A percentile compares a stretch with the other conserved stretches of the same genome.
These are phyloP conservation scores for Eupithecia dodoneata DNA, from an alignment of 2,888 invertebrate species.

Conservation along the genomic window DNA sequence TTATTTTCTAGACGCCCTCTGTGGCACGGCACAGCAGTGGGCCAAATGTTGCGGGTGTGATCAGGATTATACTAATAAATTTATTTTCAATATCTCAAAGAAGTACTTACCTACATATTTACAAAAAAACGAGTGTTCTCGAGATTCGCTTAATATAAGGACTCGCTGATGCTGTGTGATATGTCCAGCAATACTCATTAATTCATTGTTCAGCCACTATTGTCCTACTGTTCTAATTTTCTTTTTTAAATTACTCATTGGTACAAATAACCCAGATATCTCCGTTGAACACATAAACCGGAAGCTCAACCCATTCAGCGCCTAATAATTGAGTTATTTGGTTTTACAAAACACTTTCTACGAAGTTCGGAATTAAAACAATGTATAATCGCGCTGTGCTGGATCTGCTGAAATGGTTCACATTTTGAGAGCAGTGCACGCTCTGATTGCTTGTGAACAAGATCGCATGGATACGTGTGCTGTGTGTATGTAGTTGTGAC, in stretches of 20 bases:
- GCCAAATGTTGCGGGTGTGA: neutral
- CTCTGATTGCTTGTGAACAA: conserved; percentile 41
- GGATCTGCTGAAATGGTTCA: conserved; percentile 42
- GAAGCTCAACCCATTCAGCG: conserved; percentile 19
- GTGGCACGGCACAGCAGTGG: neutral
- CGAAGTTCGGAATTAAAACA: conserved; percentile 37
- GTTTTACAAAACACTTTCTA: conserved; percentile 33
- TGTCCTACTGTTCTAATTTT: neutral
- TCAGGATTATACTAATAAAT: no score
- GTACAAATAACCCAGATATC: conserved; percentile 1
- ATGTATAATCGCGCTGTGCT: conserved; percentile 40
- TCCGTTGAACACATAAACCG: conserved; percentile 19
- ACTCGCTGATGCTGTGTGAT: neutral
- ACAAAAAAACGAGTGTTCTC: no score
- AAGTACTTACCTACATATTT: no score
- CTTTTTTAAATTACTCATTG: neutral
- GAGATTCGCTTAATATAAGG: neutral
- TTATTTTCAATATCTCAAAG: no score
- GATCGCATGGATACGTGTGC: conserved; percentile 24
- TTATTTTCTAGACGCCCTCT: neutral
- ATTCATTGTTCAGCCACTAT: neutral
- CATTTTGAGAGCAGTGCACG: conserved; percentile 43
- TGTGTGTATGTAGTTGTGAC: conserved; percentile 32
- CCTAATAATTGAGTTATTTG: conserved; percentile 25
- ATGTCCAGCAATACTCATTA: neutral